Base-by-base conservation (phyloP, 2,888 invertebrate genomes). In the Eupsilia transversa region DNA sequence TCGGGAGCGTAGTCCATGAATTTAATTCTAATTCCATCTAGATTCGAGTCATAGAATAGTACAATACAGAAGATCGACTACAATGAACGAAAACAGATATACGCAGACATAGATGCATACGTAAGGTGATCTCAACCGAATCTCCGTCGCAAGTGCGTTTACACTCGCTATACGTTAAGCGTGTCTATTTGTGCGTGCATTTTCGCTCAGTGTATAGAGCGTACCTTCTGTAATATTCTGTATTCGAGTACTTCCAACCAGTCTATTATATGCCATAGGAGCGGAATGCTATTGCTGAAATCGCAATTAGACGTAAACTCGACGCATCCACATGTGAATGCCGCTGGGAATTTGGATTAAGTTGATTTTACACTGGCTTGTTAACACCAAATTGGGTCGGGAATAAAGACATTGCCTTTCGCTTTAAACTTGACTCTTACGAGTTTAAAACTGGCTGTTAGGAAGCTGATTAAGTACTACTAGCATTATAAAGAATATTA, bases 231-330 rank as follows among this genome's bases (percentile, higher is more conserved):
- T 27, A 43, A 43, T 35, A 69, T 20, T 69, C 33, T 23, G 27
- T 46, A 6, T 6, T 57, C 41, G 12, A 80, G 33, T 46, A 33
- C 64, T 61, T 20, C 49, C 52, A 80, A 41, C 38, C 30, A 41
- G 54, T 76, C 57, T 56, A 82, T 82, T 72, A 72, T 52, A 81
- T 17, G 38, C 77, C 20, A 61, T 65, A 54, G 43, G 70, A 77
- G 56, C 20, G 64, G 68, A 74, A 72, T 75, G 71, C 71, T 57
- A 74, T 80, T 73, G 64, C 79, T 63, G 12, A 79, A 86, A 83
- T 87, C 72, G 77, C 88, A 88, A 89, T 88, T 87, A 84, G 74
- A 73, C 71, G 79, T 73, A 77, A 85, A 82, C 82, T 82, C 72
- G 71, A 83, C 46, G 76, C 82, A 79, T 80, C 75, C 81, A 78